These are phyloP conservation scores for Halictus quadricinctus DNA, from an alignment of 2,888 invertebrate species.

Conservation along the genomic window DNA sequence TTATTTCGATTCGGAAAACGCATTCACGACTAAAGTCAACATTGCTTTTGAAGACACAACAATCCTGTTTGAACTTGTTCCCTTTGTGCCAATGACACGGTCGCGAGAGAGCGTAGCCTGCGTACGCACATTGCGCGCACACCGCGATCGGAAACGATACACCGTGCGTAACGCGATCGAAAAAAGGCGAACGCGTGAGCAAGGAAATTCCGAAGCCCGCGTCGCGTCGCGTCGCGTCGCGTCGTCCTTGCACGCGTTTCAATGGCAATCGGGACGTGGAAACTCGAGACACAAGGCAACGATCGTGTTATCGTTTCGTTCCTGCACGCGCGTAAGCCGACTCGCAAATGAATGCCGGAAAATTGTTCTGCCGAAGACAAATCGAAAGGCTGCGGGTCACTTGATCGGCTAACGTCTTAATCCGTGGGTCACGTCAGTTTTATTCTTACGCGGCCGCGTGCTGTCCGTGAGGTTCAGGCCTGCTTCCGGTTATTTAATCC, in stretches of 20 bases:
- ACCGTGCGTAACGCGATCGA: constrained; percentile 32
- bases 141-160: constrained; percentile 31
- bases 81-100: constrained; percentile 3
- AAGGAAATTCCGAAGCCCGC: constrained; percentile 50
- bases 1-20: background rate
- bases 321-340: constrained; percentile 5
- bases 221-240: background rate
- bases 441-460: background rate
- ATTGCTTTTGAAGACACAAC: background rate
- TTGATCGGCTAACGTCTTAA: background rate
- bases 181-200: constrained; percentile 35
- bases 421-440: background rate
- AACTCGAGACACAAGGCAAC: constrained; percentile 37
- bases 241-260: constrained; percentile 49
- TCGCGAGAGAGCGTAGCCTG: constrained; percentile 35
- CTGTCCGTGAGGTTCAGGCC: background rate
- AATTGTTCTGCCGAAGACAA: constrained; percentile 11
- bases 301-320: constrained; percentile 49
- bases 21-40: background rate
- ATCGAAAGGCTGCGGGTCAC: background rate
- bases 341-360: constrained; percentile 16
- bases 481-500: background rate
- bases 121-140: background rate
- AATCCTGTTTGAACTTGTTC: background rate
- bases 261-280: constrained; percentile 55